Conservation (phyloP, 2,113 vertebrate genomes). For the Datnioides undecimradiatus region DNA sequence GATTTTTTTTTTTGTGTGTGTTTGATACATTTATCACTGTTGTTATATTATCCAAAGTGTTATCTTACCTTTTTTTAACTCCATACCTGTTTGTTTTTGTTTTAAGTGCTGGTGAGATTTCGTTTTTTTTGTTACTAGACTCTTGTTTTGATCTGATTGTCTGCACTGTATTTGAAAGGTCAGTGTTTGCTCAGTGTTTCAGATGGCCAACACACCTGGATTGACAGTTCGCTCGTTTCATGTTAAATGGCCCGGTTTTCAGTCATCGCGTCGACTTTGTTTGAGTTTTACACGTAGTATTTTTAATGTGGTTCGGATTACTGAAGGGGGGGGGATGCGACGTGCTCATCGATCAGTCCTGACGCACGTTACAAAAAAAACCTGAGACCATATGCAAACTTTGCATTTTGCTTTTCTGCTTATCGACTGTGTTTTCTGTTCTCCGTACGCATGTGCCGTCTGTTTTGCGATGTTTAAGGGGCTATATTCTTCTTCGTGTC, state of each 20-base stretch:
- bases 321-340: neutral
- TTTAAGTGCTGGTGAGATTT: constrained; percentile 3
- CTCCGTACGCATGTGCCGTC: constrained; percentile 39
- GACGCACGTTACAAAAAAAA: neutral
- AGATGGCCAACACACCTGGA: neutral
- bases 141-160: constrained; percentile 33
- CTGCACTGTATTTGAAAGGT: constrained; percentile 55
- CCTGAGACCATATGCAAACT: constrained; percentile 42
- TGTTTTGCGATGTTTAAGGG: constrained; percentile 36
- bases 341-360: neutral
- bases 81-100: constrained; percentile 12
- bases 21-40: constrained; percentile 58
- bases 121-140: constrained; percentile 9
- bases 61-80: constrained; percentile 50
- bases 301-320: neutral
- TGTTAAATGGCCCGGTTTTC: neutral
- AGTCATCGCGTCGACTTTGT: neutral
- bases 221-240: neutral
- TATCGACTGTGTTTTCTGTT: constrained; percentile 28
- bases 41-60: constrained; percentile 73
- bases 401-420: constrained; percentile 15
- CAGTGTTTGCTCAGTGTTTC: neutral
- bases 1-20: no score
- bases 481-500: constrained; percentile 13
- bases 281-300: neutral